Base-by-base conservation (phyloP, 1,140 invertebrate species). In the Ceratosolen solmsi region DNA sequence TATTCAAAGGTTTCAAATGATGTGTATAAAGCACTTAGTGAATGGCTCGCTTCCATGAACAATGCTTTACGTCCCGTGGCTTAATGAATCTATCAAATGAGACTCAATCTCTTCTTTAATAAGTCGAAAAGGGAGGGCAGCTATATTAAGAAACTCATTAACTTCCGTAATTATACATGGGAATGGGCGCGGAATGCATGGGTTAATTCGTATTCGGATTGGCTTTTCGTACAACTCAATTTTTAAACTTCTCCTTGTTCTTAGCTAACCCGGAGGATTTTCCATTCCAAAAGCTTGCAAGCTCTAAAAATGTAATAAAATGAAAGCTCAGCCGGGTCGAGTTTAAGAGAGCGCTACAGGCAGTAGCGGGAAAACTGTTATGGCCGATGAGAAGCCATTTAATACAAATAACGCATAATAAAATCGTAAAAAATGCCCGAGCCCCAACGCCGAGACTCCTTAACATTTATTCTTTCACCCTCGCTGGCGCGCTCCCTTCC, bases 391-490 rank as follows among this genome's bases (percentile, higher is more conserved):
- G 68, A 58, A 41, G 20, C n/a, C 68, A 56, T 80, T 80, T 63
- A 63, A 80, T 73, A 80, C 79, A 80, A 80, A 60, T 80, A 71
- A 71, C 20, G 77, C 60, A 71, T 71, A 79, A 71, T 71, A 71
- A 79, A 71, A 71, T 70, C 51, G 51, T 71, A 68, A 71, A 71
- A 71, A 71, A 71, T 30, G 1, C 63, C 27, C 2, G n/a, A 20
- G 36, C 38, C 60, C 54, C 15, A 8, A 1, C 46, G 5, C 15
- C 46, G 51, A 30, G 54, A 25, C 36, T 56, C 38, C 30, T 72
- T 49, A 72, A 49, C 70, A 72, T 51, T 72, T 72, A 72, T 72
- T 63, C 20, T n/a, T n/a, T 72, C 49, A 11, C 71, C 49, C 36
- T n/a, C 0, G 30, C 36, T 15, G 41, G 20, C 33, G 0, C 54